Conservation (phyloP, 2,797 vertebrate genomes). For the Pyrocephalus nanus region DNA sequence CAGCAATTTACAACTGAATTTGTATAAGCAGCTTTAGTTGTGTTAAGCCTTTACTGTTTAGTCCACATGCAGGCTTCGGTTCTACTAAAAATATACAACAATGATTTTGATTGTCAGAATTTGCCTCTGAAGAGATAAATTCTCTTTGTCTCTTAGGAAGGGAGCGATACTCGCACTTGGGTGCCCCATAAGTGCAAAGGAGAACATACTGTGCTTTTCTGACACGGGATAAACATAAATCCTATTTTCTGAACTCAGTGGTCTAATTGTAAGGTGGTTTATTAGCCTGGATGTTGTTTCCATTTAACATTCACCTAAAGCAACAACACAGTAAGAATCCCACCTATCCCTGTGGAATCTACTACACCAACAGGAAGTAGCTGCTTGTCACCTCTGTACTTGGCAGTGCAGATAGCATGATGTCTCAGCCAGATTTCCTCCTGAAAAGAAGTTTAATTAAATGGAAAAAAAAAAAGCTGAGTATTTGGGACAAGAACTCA, state of each 20-base stretch:
- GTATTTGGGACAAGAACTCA: neutral
- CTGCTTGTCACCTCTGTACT: neutral
- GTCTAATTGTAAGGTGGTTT: neutral
- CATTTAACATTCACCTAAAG: neutral
- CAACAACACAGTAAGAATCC: neutral
- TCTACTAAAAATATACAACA: neutral
- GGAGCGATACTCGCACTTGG: neutral
- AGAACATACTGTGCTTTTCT: neutral
- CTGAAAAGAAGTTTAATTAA: neutral
- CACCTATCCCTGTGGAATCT: neutral
- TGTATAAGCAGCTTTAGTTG: neutral
- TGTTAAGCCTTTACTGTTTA: neutral
- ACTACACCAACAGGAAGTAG: neutral
- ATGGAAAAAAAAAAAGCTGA: neutral
- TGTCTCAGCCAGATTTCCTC: neutral
- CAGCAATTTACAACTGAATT: neutral
- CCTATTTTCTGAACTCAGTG: neutral
- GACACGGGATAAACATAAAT: neutral
- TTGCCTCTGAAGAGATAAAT: neutral
- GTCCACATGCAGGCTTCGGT: neutral
- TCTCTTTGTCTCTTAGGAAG: neutral
- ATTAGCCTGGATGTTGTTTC: neutral
- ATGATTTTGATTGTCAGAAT: neutral
- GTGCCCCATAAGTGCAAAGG: neutral
- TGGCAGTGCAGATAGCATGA: neutral